Base-by-base conservation (phyloP, 2,113 vertebrate genomes). In the Serilophus lunatus region DNA sequence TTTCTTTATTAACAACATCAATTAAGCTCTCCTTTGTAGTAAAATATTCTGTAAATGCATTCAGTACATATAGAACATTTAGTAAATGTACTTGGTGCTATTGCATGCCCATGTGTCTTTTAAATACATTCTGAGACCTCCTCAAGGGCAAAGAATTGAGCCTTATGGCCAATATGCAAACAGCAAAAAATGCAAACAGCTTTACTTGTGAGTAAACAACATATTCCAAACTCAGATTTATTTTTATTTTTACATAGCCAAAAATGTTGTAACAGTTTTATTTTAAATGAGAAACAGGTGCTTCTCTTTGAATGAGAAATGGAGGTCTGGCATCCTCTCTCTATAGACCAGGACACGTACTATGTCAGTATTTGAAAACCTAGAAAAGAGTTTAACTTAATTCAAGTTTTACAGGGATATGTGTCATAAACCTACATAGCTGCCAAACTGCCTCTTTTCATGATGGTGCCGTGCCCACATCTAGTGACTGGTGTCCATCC, bases 221-320 rank as follows among this genome's bases (percentile, higher is more conserved):
- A 23, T 59, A 31, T 54, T 88, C 23, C 44, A 91, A 63, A 31
- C 49, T 76, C 56, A 87, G 51, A 79, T 56, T 22, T 33, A 28
- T 50, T 47, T 47, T 51, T 36, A 51, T 28, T 64, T 92, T 75
- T 7, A 47, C 44, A n/a, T 29, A 82, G n/a, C 20, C 59, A 69
- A 53, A 65, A 49, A 47, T 19, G 25, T n/a, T 64, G 7, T 31
- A 66, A 75, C 18, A 3, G 11, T 14, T 87, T 71, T 74, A 31
- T 65, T 85, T 86, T 29, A 85, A 91, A 95, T 60, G n/a, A 72
- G 54, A 90, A 97, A 42, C 49, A 77, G 70, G 57, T 82, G 50
- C 35, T 85, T 78, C 60, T 49, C 45, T 79, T 89, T 50, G 88
- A 90, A 92, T 63, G 63, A 90, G 70, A 79, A 90, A 63, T 20